Evolutionary conservation across 2,888 invertebrate species (phyloP), one percentile per base, ranked within the genome.

Genomic region (Euclidia mi): DNA sequence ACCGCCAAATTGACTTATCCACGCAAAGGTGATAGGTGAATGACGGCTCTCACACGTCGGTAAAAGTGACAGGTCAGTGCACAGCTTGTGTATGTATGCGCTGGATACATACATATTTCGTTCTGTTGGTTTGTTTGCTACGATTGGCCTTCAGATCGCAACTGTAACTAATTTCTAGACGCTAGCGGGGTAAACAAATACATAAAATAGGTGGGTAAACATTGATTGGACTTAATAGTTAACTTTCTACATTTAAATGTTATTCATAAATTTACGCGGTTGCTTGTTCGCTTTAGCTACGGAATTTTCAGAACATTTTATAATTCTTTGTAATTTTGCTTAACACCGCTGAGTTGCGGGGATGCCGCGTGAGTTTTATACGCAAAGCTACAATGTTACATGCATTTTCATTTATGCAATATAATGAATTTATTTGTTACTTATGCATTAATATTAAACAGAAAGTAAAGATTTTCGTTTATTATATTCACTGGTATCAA

Each of bases 21-120:
- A 17, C 31, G 56, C 52, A 62, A 56, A 59, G 63, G 65, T 58
- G 66, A 56, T 65, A 58, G 31, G 50, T 55, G 44, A 68, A 63
- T 47, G 69, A 48, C 69, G 50, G 51, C 46, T 42, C 41, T 51
- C 64, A 57, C 14, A 45, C 41, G 43, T 57, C 47, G 43, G 48
- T 34, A 47, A 46, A 62, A 48, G 15, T 34, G 6, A 18, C 4
- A 35, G 43, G 42, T 59, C 56, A 67, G 46, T 55, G 42, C 57
- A 62, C 41, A 66, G 34, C 28, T 49, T 52, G n/a, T n/a, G n/a
- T n/a, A n/a, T n/a, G n/a, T 45, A 53, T 7, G 15, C 46, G 17
- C 40, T 52, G 18, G 28, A 28, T n/a, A n/a, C 3, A 31, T 31
- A 31, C 10, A 31, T 31, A n/a, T 7, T 25, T 25, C 10, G 31